Evolutionary conservation across 2,888 invertebrate genomes (phyloP).

Genomic region (Eilema griseolum): DNA sequence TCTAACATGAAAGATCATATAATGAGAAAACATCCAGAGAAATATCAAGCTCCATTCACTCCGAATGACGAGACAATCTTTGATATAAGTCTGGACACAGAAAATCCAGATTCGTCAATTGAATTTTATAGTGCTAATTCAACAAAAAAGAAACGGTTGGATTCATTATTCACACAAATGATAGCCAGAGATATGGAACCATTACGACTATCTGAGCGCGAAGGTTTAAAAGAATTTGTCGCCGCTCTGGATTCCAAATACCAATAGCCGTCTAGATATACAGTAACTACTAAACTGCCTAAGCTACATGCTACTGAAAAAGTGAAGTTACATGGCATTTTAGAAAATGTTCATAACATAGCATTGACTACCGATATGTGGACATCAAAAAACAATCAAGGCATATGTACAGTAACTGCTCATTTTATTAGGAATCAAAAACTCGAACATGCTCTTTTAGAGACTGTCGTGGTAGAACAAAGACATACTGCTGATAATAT

Average conservation of each 20-base stretch:
- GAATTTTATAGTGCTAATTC: background rate
- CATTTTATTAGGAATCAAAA: constrained; percentile 12
- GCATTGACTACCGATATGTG: constrained; percentile 20
- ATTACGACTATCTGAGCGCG: constrained; percentile 19
- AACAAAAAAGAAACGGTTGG: constrained; percentile 9
- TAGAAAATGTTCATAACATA: constrained; percentile 10
- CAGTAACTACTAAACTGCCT: constrained; percentile 15
- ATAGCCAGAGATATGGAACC: constrained; percentile 23
- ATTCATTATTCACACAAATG: constrained; percentile 18
- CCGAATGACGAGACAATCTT: background rate
- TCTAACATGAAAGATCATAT: constrained; percentile 9
- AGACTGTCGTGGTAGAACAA: constrained; percentile 6
- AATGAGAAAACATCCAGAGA: constrained; percentile 6
- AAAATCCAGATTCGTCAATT: background rate
- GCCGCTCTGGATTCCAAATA: constrained; percentile 14
- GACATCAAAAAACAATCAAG: constrained; percentile 20
- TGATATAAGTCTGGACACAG: background rate
- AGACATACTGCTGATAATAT: constrained; percentile 16
- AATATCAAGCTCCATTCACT: background rate
- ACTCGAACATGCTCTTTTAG: constrained; percentile 8
- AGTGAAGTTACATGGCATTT: constrained; percentile 6
- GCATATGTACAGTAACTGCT: constrained; percentile 17
- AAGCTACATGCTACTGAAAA: constrained; percentile 12
- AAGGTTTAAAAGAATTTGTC: constrained; percentile 13
- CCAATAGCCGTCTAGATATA: constrained; percentile 22